A percentile compares a stretch with the other conserved stretches of the same genome.
Conservation (phyloP, 35 echinoderm and acorn worm genomes). For the Heliocidaris erythrogramma region DNA sequence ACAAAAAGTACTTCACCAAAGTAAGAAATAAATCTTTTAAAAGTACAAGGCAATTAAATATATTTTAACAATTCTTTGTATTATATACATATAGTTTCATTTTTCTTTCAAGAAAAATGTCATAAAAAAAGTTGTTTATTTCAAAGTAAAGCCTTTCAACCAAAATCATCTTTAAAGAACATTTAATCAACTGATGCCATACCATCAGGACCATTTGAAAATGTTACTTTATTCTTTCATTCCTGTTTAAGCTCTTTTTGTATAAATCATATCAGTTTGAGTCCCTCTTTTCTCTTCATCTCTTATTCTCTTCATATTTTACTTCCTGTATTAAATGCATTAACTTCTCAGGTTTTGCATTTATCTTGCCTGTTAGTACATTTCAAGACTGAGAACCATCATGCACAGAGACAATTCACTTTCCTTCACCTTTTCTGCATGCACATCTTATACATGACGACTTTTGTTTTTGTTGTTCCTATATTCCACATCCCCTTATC, state of each 20-base stretch:
- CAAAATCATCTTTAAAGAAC: background rate
- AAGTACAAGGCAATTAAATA: background rate
- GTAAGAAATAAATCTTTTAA: background rate
- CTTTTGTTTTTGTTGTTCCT: background rate
- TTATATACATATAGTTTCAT: background rate
- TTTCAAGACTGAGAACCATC: background rate
- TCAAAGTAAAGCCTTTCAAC: background rate
- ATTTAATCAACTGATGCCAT: background rate
- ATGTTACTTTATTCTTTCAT: background rate
- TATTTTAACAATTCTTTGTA: background rate
- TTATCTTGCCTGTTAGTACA: background rate
- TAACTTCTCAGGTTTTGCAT: too few relatives aligned
- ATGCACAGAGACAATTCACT: background rate
- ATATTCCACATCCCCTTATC: background rate
- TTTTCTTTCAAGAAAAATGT: background rate
- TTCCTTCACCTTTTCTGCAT: background rate
- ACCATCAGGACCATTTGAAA: background rate
- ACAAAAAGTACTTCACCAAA: conserved; percentile 6
- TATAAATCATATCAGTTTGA: background rate
- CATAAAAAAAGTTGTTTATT: background rate
- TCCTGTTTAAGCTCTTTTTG: background rate
- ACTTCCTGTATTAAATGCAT: background rate
- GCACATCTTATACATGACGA: background rate
- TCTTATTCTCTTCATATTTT: background rate
- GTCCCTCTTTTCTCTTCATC: background rate